Conservation (phyloP, 2,888 invertebrate genomes). For the Caenorhabditis panamensis region DNA sequence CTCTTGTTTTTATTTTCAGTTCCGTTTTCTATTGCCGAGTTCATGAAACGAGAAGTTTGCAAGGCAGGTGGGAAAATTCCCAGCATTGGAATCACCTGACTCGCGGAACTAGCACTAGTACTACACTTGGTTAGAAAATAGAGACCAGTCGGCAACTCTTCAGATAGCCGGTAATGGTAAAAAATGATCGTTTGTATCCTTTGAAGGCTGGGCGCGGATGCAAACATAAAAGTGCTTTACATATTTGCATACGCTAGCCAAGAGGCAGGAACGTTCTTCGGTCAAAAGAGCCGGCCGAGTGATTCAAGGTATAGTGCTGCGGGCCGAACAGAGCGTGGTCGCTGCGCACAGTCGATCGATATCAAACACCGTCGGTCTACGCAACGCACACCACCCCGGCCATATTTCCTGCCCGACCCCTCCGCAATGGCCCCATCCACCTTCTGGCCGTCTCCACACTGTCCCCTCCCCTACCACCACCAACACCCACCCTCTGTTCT, state of each 20-base stretch:
- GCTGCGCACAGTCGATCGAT: slow-evolving; percentile 59
- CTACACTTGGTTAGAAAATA: no score
- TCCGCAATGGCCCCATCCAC: slow-evolving; percentile 34
- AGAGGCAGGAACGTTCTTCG: slow-evolving; percentile 35
- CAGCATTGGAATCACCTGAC: no score
- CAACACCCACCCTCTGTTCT: neutral
- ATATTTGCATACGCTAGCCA: slow-evolving; percentile 48
- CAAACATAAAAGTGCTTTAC: slow-evolving; percentile 51
- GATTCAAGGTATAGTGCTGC: slow-evolving; percentile 48
- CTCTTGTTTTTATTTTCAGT: neutral
- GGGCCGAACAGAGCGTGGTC: slow-evolving; percentile 17
- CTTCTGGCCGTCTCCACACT: slow-evolving; percentile 12
- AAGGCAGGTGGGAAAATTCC: neutral
- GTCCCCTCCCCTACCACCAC: slow-evolving; percentile 25
- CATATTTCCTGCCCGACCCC: slow-evolving; percentile 48
- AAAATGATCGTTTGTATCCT: slow-evolving; percentile 43
- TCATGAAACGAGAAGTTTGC: neutral
- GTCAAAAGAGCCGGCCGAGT: slow-evolving; percentile 51
- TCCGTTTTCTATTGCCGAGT: no score
- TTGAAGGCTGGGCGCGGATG: slow-evolving; percentile 9
- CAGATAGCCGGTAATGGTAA: no score
- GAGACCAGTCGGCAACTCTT: no score
- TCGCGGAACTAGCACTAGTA: no score
- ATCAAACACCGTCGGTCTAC: slow-evolving; percentile 48
- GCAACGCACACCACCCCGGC: slow-evolving; percentile 31